Evolutionary conservation across 2,888 invertebrate species (phyloP), one percentile per base, ranked within the genome.

Genomic region (Scelioninae gen. 1): DNA sequence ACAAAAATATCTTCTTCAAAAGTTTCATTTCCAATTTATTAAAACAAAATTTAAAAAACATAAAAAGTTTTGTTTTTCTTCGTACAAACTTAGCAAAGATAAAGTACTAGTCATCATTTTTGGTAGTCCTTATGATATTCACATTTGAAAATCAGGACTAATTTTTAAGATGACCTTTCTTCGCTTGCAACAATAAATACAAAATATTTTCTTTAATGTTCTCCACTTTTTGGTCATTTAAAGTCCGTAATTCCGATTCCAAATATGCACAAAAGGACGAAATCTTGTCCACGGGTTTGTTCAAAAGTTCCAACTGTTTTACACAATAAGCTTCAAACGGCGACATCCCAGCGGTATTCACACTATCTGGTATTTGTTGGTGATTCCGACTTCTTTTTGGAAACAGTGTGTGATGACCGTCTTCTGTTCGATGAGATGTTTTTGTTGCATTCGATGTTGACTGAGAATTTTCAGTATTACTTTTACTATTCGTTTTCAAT

Each of bases 181-280:
- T 82, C 3, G 81, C 76, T 71, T 82, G 76, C 13, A 82, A 60
- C 13, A 82, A 15, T 47, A 82, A 63, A 56, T 82, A 74, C n/a
- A 82, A 23, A 34, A 82, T 82, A 53, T 82, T 82, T 49, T 76
- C 81, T 31, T 82, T 82, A 5, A 82, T 13, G 32, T 82, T 82
- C 47, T 75, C 81, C 5, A 55, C 66, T 45, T 72, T 75, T 16
- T 82, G 74, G 0, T 82, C 75, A 23, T 71, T 82, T 9, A 82
- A 71, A 65, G 23, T 29, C n/a, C 81, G 32, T 15, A 82, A 75
- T 71, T 82, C 81, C 9, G 76, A 60, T 55, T 82, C 76, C 11
- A 82, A 66, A 11, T 69, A 82, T 15, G 71, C 53, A 66, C 81
- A 82, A 53, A 82, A 82, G 1, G 81, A 43, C 0, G 81, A 76